Percentiles rank a stretch among this genome's conserved stretches.
Conservation (phyloP, 2,888 invertebrate genomes). For the Polymixis lichenea region DNA sequence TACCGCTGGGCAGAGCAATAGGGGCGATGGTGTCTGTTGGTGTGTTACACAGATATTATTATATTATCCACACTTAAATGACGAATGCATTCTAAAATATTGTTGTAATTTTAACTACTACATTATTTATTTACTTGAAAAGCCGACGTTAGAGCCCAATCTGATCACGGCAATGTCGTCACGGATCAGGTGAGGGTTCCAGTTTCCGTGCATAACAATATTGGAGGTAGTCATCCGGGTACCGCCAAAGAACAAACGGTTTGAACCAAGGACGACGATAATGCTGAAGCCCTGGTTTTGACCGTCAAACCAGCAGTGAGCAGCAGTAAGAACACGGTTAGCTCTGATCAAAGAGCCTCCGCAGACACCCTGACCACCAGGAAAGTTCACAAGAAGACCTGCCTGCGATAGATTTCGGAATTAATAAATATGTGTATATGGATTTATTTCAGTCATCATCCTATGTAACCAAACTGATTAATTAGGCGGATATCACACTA, state of each 20-base stretch:
- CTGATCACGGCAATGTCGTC: slow-evolving; percentile 71
- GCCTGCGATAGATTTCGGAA: slow-evolving; percentile 37
- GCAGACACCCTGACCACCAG: slow-evolving; percentile 69
- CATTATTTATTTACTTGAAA: slow-evolving; percentile 10
- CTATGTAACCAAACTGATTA: no score
- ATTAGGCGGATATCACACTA: background rate
- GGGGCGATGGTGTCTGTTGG: slow-evolving; percentile 65
- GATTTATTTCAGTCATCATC: background rate
- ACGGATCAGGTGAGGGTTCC: slow-evolving; percentile 71
- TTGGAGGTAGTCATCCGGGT: slow-evolving; percentile 69
- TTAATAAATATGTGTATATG: background rate
- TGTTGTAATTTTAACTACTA: no score
- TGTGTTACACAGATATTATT: background rate
- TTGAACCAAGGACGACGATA: slow-evolving; percentile 76
- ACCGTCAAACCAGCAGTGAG: slow-evolving; percentile 83
- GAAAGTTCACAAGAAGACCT: slow-evolving; percentile 48
- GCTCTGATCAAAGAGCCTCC: slow-evolving; percentile 74
- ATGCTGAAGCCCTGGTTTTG: slow-evolving; percentile 72
- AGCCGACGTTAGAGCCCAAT: background rate
- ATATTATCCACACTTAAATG: background rate
- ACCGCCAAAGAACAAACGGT: slow-evolving; percentile 76
- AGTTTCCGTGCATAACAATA: slow-evolving; percentile 73
- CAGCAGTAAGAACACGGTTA: slow-evolving; percentile 77
- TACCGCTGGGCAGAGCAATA: slow-evolving; percentile 70
- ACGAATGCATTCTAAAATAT: no score